Percentiles rank a stretch among this genome's conserved stretches.
These are phyloP conservation scores for Chrysocyon brachyurus DNA, from an alignment of 2,797 vertebrate species.

Conservation along the genomic window DNA sequence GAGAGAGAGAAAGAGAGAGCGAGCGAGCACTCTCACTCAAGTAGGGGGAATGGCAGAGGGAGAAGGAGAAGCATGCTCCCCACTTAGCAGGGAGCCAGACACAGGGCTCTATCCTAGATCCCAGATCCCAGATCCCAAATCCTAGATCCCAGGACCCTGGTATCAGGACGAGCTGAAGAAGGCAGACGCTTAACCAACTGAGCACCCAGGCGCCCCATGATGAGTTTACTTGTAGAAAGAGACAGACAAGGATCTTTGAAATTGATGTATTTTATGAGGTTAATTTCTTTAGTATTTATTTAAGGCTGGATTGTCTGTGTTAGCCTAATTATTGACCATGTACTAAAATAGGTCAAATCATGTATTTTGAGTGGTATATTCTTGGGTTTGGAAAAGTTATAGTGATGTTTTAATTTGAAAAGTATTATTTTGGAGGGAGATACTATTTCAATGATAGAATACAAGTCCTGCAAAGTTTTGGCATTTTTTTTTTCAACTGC, in stretches of 20 bases:
- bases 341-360: neutral
- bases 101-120: no score
- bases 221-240: neutral
- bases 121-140: no score
- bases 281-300: conserved; percentile 46
- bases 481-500: conserved; percentile 47
- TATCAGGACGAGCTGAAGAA: no score
- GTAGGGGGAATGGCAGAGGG: no score
- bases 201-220: neutral
- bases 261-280: conserved; percentile 13
- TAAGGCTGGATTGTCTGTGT: neutral
- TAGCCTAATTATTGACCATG: conserved; percentile 27
- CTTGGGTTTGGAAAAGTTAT: conserved; percentile 46
- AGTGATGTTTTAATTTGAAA: neutral
- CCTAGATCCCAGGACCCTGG: no score
- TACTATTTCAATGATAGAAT: conserved; percentile 35
- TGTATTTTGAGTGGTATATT: conserved; percentile 21
- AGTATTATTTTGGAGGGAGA: conserved; percentile 49
- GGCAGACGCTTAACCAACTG: no score
- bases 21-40: no score
- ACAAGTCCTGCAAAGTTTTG: conserved; percentile 34
- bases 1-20: no score
- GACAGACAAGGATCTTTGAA: neutral
- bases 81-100: no score
- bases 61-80: no score